Conservation (phyloP, 1,140 invertebrate genomes). For the Drosophila albomicans region DNA sequence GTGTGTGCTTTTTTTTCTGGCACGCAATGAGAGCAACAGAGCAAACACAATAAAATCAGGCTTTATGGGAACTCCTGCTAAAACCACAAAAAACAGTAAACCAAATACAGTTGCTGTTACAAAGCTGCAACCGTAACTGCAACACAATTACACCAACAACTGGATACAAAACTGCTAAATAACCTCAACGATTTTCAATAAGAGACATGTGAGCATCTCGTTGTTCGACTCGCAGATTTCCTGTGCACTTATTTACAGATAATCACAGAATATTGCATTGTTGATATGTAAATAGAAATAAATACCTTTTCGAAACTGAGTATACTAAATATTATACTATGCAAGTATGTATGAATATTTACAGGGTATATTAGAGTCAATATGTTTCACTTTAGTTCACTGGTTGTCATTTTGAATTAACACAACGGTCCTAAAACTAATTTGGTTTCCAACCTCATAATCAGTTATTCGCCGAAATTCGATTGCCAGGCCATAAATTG, state of each 20-base stretch:
- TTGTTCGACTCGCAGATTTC: constrained; percentile 9
- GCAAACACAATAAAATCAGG: constrained; percentile 72
- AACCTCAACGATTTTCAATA: constrained; percentile 49
- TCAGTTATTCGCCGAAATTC: constrained; percentile 74
- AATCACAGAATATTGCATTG: no score
- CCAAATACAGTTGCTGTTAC: constrained; percentile 53
- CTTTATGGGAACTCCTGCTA: constrained; percentile 66
- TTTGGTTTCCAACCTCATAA: constrained; percentile 69
- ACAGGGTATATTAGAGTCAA: background rate
- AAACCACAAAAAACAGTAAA: constrained; percentile 59
- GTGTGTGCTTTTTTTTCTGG: constrained; percentile 26
- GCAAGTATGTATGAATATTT: no score
- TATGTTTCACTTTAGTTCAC: constrained; percentile 44
- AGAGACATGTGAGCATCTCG: constrained; percentile 11
- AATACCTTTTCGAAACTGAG: no score
- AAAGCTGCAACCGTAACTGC: constrained; percentile 41
- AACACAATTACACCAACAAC: constrained; percentile 42
- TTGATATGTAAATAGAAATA: no score
- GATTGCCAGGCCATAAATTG: constrained; percentile 62
- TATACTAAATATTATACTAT: no score
- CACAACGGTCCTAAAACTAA: constrained; percentile 53
- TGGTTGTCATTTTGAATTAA: constrained; percentile 63
- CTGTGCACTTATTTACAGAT: background rate
- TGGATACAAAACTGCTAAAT: constrained; percentile 10
- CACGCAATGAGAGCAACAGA: constrained; percentile 34